Conservation (phyloP, 2,888 invertebrate genomes). For the Erebia epiphron region DNA sequence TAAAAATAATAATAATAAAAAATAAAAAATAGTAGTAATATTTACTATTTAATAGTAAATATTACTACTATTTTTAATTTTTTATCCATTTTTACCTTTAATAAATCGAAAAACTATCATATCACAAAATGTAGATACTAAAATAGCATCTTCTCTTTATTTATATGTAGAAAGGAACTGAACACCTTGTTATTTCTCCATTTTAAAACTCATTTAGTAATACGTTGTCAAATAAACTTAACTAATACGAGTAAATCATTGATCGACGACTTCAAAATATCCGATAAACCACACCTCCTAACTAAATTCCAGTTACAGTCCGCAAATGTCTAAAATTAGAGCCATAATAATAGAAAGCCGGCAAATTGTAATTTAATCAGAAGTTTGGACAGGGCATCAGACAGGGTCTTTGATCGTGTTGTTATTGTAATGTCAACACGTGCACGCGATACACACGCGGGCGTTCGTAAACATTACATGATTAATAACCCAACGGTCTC, state of each 20-base stretch:
- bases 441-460: constrained; percentile 45
- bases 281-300: constrained; percentile 3
- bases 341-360: constrained; percentile 35
- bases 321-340: constrained; percentile 20
- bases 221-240: background rate
- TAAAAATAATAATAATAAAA: no score
- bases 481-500: constrained; percentile 42
- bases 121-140: no score
- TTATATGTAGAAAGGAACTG: no score
- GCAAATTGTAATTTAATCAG: constrained; percentile 56
- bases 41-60: no score
- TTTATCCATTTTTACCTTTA: no score
- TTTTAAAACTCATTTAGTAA: background rate
- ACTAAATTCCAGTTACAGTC: constrained; percentile 26
- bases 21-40: no score
- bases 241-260: background rate
- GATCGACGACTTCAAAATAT: constrained; percentile 24
- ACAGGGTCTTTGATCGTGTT: constrained; percentile 68
- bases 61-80: no score
- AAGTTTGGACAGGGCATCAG: constrained; percentile 46
- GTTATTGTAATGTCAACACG: constrained; percentile 68
- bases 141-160: no score
- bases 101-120: no score
- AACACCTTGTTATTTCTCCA: background rate
- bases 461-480: constrained; percentile 37